Percentiles rank a stretch among this genome's conserved stretches.
These are phyloP conservation scores for Buceros bicornis DNA, from an alignment of 2,797 vertebrate species.

Conservation along the genomic window DNA sequence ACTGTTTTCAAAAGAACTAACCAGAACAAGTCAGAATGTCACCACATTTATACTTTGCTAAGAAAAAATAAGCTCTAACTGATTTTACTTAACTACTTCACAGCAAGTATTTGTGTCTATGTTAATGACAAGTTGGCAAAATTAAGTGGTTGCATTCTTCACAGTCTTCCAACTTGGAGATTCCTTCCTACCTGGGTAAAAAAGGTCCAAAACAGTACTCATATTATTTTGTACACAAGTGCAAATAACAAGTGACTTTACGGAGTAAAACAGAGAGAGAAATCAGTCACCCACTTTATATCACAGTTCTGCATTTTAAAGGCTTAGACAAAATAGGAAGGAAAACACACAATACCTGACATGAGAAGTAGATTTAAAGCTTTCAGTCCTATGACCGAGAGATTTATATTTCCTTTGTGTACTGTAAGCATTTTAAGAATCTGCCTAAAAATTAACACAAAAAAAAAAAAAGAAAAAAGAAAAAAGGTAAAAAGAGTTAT, in stretches of 20 bases:
- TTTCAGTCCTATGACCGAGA: constrained; percentile 86
- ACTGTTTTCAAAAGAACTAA: background rate
- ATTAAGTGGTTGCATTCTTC: background rate
- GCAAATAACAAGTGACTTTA: background rate
- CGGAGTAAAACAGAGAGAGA: background rate
- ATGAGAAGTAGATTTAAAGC: constrained; percentile 89
- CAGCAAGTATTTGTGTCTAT: background rate
- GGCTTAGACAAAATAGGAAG: background rate
- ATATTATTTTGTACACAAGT: background rate
- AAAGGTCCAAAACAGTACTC: background rate
- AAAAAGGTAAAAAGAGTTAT: background rate
- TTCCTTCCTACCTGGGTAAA: background rate
- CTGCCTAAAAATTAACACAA: constrained; percentile 79
- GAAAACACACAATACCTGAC: constrained; percentile 84
- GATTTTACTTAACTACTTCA: background rate
- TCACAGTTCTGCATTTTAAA: background rate
- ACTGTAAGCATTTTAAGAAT: constrained; percentile 88
- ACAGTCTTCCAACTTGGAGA: background rate
- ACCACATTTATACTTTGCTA: background rate
- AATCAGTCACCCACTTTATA: background rate
- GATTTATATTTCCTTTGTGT: constrained; percentile 81
- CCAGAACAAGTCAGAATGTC: background rate
- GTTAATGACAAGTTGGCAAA: background rate
- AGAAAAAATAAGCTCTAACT: background rate
- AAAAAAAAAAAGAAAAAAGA: background rate